These are phyloP conservation scores for Drosophila repleta DNA, from an alignment of 1,140 invertebrate species.

Conservation along the genomic window DNA sequence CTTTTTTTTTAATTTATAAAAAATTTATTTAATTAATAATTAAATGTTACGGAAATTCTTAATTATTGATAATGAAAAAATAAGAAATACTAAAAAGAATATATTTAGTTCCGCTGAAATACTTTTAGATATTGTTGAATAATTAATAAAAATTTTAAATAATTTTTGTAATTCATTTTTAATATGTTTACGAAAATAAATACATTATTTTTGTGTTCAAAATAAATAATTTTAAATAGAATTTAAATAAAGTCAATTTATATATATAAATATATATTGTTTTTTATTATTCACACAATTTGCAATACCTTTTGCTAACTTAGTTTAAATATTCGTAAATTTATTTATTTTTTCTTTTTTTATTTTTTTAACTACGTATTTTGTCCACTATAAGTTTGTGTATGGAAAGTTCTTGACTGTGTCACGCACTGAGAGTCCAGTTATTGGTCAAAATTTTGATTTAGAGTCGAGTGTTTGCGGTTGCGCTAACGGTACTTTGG, in stretches of 20 bases:
- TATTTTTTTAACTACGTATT: slow-evolving; percentile 10
- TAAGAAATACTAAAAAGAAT: no score
- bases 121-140: no score
- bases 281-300: neutral
- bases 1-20: no score
- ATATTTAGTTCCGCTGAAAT: no score
- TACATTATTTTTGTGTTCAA: neutral
- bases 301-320: slow-evolving; percentile 20
- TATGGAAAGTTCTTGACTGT: neutral
- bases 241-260: neutral
- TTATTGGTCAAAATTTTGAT: neutral
- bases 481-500: neutral
- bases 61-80: no score
- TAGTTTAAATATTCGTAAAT: neutral
- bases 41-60: no score
- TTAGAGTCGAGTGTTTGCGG: neutral
- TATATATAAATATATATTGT: neutral
- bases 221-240: neutral
- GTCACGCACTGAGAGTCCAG: slow-evolving; percentile 15
- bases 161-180: no score
- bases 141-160: no score
- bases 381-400: neutral
- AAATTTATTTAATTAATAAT: no score
- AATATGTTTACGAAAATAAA: no score
- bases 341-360: neutral